Evolutionary conservation across 2,888 invertebrate species (phyloP), one percentile per base, ranked within the genome.

Genomic region (Alcis repandata): DNA sequence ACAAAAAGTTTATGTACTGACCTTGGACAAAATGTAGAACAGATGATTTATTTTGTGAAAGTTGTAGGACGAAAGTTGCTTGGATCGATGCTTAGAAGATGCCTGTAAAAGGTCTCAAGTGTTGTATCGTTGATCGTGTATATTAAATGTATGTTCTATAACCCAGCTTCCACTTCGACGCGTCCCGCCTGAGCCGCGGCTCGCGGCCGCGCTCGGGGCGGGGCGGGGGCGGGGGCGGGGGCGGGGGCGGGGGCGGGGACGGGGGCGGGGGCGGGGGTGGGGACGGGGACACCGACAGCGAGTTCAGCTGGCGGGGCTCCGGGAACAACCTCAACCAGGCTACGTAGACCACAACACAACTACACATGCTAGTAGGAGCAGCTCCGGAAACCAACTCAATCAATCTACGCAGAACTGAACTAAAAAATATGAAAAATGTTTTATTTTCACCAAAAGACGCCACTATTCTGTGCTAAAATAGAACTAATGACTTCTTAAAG

Each of bases 281-380:
- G 7, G 92, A 92, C 59, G 93, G 92, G 0, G 93, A 93, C n/a
- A 89, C 91, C 0, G 92, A 92, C 19, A 91, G 90, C 74, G 90
- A 90, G 0, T 93, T 92, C 73, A 92, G 91, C 58, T 93, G 92
- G 92, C 90, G 87, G 60, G 92, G 90, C 0, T 90, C 90, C 0
- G 83, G 75, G 45, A 82, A 79, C 11, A 76, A 79, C 17, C 38
- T 69, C 48, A 54, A 57, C 17, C 51, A 48, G 8, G 6, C 63
- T 1, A 0, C 40, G 6, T 8, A 36, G 27, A 32, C 11, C 17
- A 33, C 1, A 51, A 51, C 36, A 2, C 17, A 15, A 41, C 27
- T n/a, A 27, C 6, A 4, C 27, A 27, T 27, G 6, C 27, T 27
- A 27, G 27, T 27, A n/a, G n/a, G n/a, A n/a, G n/a, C n/a, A n/a